phyloP scores from a whole-genome alignment of 2,113 vertebrate species.

The Ceyx melanurus region DNA sequence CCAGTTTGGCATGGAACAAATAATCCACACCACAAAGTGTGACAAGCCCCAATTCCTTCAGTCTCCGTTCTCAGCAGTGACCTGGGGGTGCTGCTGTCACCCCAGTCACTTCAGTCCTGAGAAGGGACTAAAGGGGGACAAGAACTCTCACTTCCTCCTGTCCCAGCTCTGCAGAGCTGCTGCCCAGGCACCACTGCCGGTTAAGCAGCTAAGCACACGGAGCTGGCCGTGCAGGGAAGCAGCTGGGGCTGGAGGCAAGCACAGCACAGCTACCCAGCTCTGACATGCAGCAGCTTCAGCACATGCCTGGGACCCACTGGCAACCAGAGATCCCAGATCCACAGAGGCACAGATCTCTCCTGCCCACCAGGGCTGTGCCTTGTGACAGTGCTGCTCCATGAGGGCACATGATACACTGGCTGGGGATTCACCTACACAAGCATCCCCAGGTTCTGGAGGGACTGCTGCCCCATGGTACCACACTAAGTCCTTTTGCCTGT shows the following conservation, averaged over 20 bases:
- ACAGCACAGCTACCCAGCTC: not conserved
- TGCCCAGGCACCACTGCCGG: not conserved
- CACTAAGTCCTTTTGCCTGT: not conserved
- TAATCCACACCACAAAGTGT: rapidly evolving
- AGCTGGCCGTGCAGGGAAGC: not conserved
- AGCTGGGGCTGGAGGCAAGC: not conserved
- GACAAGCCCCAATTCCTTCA: not conserved
- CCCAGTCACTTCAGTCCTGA: not conserved
- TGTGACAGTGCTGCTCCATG: not conserved
- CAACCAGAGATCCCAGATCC: not conserved
- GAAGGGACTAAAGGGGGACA: not conserved
- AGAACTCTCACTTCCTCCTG: not conserved
- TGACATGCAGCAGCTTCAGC: not conserved
- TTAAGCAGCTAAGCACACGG: not conserved
- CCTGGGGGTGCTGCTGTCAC: not conserved
- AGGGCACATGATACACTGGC: not conserved
- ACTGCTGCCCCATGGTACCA: not conserved
- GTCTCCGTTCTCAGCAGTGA: not conserved
- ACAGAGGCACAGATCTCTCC: not conserved
- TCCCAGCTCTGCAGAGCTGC: not conserved
- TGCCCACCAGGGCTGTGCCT: not conserved
- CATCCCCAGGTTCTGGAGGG: not conserved
- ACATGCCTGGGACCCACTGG: not conserved
- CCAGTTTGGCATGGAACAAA: not conserved
- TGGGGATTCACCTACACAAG: not conserved